Evolutionary conservation across 2,888 invertebrate genomes (phyloP).

Genomic region (Limnephilus rhombicus): DNA sequence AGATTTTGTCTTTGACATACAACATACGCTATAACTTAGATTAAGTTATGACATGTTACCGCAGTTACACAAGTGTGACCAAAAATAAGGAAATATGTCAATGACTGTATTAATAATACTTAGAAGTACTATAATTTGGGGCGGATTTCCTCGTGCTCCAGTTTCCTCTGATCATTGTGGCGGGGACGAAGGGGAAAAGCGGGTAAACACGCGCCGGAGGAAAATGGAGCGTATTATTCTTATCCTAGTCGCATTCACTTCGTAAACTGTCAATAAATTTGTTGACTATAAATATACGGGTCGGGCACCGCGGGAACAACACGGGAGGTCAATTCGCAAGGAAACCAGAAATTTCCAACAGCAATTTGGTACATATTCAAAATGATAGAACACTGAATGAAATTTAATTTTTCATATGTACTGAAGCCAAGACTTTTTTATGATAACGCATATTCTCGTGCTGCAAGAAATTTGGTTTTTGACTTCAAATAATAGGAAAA

Average conservation of each 20-base stretch:
- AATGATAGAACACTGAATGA: neutral
- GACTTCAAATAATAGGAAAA: neutral
- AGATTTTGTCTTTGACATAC: neutral
- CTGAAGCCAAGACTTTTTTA: neutral
- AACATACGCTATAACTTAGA: neutral
- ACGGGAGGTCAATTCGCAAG: conserved; percentile 47
- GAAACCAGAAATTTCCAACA: neutral
- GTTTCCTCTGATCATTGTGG: conserved; percentile 8
- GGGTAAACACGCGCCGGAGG: conserved; percentile 21
- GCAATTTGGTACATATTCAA: neutral
- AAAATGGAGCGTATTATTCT: conserved; percentile 37
- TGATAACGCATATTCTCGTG: neutral
- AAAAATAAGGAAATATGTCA: neutral
- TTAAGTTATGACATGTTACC: neutral
- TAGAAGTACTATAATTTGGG: neutral
- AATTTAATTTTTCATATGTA: neutral
- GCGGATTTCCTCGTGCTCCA: neutral
- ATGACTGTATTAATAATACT: neutral
- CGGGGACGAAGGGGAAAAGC: neutral
- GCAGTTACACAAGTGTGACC: neutral
- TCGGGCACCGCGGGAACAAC: conserved; percentile 36
- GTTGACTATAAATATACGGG: conserved; percentile 50
- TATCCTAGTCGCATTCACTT: conserved; percentile 49
- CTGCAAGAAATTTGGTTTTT: neutral
- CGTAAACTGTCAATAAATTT: conserved; percentile 54